Evolutionary conservation across 1,140 invertebrate species (phyloP).

Genomic region (Cheumatopsyche charites): DNA sequence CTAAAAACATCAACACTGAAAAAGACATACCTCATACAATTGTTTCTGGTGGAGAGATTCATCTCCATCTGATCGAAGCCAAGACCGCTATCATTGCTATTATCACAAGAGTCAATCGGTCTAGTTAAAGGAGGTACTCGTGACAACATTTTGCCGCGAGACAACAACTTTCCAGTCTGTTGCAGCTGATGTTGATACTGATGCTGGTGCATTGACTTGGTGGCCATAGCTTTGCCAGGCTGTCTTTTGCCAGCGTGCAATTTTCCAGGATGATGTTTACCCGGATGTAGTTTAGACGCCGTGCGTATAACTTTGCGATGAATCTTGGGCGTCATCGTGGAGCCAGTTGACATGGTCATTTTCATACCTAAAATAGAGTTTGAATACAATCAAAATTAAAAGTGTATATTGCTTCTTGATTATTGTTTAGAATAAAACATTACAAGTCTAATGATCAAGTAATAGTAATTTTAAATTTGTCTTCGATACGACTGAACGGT

Average conservation of each 20-base stretch:
- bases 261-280: constrained; percentile 61
- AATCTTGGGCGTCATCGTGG: constrained; percentile 66
- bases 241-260: constrained; percentile 60
- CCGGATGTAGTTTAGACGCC: constrained; percentile 60
- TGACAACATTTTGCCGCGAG: constrained; percentile 45
- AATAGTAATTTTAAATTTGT: not conserved
- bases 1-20: no score
- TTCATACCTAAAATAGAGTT: constrained; percentile 63
- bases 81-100: constrained; percentile 83
- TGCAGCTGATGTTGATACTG: constrained; percentile 54
- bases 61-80: constrained; percentile 70
- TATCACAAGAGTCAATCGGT: constrained; percentile 67
- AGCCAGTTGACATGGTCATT: constrained; percentile 71
- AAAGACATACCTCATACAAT: constrained; percentile 36
- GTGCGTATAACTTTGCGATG: constrained; percentile 66
- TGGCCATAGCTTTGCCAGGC: constrained; percentile 49
- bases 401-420: no score
- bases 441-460: constrained; percentile 6
- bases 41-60: constrained; percentile 33
- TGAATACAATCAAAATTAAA: constrained; percentile 38
- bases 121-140: constrained; percentile 54
- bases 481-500: not conserved
- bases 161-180: constrained; percentile 46
- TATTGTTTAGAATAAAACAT: constrained; percentile 6
- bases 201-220: constrained; percentile 59